Percentiles rank a stretch among this genome's conserved stretches.
Conservation (phyloP, 2,113 vertebrate species). For the Pelvicachromis taeniatus region DNA sequence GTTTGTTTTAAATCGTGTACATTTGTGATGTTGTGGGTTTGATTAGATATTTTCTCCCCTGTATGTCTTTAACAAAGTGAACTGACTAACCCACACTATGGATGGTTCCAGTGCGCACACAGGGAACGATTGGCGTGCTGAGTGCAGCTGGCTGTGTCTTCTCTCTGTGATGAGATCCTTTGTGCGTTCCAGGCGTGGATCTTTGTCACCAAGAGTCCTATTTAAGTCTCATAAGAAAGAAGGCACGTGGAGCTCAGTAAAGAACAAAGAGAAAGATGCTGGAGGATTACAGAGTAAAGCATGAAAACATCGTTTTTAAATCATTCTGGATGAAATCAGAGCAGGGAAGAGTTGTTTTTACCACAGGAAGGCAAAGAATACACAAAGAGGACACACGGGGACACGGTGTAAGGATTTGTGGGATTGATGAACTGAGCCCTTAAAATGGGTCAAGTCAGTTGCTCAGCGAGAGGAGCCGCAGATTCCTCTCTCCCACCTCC, state of each 20-base stretch:
- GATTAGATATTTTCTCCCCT: neutral
- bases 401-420: neutral
- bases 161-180: conserved; percentile 60
- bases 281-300: neutral
- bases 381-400: neutral
- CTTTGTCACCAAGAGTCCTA: conserved; percentile 61
- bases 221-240: conserved; percentile 43
- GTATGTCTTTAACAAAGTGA: neutral
- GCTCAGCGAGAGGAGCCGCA: neutral
- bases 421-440: neutral
- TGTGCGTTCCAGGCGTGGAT: conserved; percentile 41
- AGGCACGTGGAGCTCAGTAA: conserved; percentile 9
- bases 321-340: neutral
- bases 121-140: neutral
- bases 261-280: neutral
- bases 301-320: too few relatives aligned
- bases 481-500: neutral
- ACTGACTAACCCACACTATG: neutral
- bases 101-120: neutral
- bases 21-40: too few relatives aligned
- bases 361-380: neutral
- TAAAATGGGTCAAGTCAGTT: neutral
- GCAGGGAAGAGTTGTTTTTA: neutral
- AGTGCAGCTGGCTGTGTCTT: conserved; percentile 48
- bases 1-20: neutral